These are phyloP conservation scores for Danio albolineatus DNA, from an alignment of 2,797 vertebrate genomes.

Conservation along the genomic window DNA sequence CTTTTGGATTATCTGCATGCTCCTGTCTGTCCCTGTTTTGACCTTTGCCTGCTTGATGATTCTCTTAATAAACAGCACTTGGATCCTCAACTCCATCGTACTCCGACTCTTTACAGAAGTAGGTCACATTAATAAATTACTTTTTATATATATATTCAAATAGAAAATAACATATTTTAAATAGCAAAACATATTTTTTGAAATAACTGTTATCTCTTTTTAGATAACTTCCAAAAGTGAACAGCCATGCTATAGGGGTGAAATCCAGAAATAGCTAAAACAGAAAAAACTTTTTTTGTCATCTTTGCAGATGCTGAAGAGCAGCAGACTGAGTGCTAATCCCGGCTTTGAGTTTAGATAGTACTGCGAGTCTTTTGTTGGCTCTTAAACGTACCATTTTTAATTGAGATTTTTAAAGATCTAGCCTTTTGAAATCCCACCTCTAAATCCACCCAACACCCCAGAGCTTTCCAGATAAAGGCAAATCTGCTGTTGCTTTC, in stretches of 20 bases:
- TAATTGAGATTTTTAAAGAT: slow-evolving; percentile 67
- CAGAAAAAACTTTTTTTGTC: slow-evolving; percentile 20
- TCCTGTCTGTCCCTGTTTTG: too few species aligned
- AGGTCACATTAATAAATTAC: too few species aligned
- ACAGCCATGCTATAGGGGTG: not conserved
- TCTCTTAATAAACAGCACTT: too few species aligned
- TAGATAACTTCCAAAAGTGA: slow-evolving; percentile 21
- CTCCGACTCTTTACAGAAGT: too few species aligned
- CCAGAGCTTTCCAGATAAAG: slow-evolving; percentile 56
- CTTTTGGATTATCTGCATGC: too few species aligned
- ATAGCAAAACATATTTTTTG: too few species aligned
- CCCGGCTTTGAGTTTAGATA: slow-evolving; percentile 40
- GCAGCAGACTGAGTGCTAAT: slow-evolving; percentile 55
- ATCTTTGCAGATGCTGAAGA: slow-evolving; percentile 44
- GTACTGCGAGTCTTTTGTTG: slow-evolving; percentile 57
- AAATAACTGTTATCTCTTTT: slow-evolving; percentile 54
- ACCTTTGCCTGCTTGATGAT: too few species aligned
- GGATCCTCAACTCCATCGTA: too few species aligned
- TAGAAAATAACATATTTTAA: too few species aligned
- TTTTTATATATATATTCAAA: too few species aligned
- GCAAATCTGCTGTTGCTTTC: slow-evolving; percentile 60
- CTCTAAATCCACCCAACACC: slow-evolving; percentile 45
- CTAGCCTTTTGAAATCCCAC: slow-evolving; percentile 63
- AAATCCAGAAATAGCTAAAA: slow-evolving; percentile 13
- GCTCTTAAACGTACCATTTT: slow-evolving; percentile 54